Conservation (phyloP, 2,113 vertebrate genomes). For the Xiphias gladius region DNA sequence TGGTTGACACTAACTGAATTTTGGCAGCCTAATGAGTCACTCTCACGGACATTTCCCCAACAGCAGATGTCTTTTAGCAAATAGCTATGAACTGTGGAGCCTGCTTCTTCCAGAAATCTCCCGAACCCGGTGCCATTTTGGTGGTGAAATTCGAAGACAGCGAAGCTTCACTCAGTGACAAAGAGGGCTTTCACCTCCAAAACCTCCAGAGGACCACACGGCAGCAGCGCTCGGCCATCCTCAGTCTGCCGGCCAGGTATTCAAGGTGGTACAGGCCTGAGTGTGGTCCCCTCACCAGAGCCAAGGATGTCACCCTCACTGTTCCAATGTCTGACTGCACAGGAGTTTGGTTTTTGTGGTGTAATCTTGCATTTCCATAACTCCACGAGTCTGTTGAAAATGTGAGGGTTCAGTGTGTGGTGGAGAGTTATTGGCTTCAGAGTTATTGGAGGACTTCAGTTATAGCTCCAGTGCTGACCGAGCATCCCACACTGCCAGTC, state of each 20-base stretch:
- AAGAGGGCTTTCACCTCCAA: conserved; percentile 72
- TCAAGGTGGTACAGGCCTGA: conserved; percentile 38
- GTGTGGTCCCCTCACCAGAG: conserved; percentile 67
- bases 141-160: conserved; percentile 57
- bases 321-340: conserved; percentile 52
- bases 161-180: conserved; percentile 62
- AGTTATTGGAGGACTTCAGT: conserved; percentile 60
- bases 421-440: conserved; percentile 57
- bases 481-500: conserved; percentile 46
- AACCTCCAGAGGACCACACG: conserved; percentile 61
- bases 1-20: conserved; percentile 56
- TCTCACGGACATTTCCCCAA: conserved; percentile 50
- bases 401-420: conserved; percentile 68
- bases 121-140: conserved; percentile 55
- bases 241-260: conserved; percentile 29
- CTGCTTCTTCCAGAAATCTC: conserved; percentile 59
- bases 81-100: conserved; percentile 28
- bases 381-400: conserved; percentile 43
- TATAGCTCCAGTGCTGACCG: conserved; percentile 28
- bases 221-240: conserved; percentile 36
- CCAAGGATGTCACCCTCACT: conserved; percentile 81
- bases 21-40: conserved; percentile 62
- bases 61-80: conserved; percentile 71
- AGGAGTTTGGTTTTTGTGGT: conserved; percentile 62
- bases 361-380: conserved; percentile 53